Conservation (phyloP, 2,797 vertebrate species). For the Synaphobranchus kaupii region DNA sequence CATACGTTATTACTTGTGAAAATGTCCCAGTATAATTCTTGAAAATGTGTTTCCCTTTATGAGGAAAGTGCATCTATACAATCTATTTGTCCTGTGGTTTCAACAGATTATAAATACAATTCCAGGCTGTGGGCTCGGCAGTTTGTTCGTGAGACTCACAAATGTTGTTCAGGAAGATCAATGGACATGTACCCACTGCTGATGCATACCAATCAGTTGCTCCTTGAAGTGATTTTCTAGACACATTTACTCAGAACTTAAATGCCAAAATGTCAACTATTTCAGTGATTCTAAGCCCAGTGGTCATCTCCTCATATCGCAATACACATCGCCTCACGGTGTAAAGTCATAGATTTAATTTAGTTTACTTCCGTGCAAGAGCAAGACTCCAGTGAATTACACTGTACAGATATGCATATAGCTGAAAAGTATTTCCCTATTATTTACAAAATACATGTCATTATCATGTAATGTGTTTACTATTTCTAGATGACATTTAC, state of each 20-base stretch:
- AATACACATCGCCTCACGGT: background rate
- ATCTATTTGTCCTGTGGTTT: background rate
- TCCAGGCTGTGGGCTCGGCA: background rate
- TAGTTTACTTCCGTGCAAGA: background rate
- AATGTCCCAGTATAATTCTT: background rate
- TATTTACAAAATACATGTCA: background rate
- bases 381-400: background rate
- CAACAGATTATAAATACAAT: background rate
- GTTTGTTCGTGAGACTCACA: background rate
- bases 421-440: background rate
- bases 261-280: background rate
- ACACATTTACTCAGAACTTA: background rate
- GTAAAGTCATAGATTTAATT: background rate
- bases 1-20: background rate
- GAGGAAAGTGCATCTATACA: background rate
- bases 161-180: conserved; percentile 2
- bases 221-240: background rate
- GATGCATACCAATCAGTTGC: conserved; percentile 2
- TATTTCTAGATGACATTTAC: background rate
- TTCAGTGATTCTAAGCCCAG: background rate
- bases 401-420: background rate
- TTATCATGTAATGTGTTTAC: background rate
- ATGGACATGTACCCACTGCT: background rate
- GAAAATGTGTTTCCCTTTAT: background rate
- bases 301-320: background rate